Conservation (phyloP, 2,888 invertebrate genomes). For the Lasioglossum leucozonium region DNA sequence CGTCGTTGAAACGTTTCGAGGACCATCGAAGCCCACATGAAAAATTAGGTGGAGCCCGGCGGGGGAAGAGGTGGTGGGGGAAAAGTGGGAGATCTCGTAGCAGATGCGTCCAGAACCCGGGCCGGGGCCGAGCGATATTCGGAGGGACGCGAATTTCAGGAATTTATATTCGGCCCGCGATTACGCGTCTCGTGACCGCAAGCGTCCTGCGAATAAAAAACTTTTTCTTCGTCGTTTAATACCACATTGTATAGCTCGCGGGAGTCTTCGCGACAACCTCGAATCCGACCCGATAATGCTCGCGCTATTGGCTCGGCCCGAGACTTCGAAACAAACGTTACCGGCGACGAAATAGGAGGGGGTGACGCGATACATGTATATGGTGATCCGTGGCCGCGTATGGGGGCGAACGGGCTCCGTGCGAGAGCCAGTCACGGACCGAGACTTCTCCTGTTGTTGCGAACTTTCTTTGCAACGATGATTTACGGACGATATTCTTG, state of each 20-base stretch:
- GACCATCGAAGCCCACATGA: conserved; percentile 43
- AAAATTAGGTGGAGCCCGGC: conserved; percentile 32
- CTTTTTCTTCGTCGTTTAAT: too few relatives aligned
- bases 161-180: conserved; percentile 68
- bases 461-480: conserved; percentile 9
- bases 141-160: conserved; percentile 25
- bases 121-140: conserved; percentile 9
- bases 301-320: background rate
- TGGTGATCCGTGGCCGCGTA: background rate
- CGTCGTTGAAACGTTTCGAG: conserved; percentile 37
- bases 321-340: conserved; percentile 41
- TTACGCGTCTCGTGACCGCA: conserved; percentile 67
- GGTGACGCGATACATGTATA: conserved; percentile 31
- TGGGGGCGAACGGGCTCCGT: background rate
- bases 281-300: conserved; percentile 36
- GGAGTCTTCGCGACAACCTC: conserved; percentile 21
- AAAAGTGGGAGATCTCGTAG: conserved; percentile 19
- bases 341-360: conserved; percentile 21
- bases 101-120: conserved; percentile 39
- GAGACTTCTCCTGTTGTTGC: conserved; percentile 5
- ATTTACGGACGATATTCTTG: conserved; percentile 5
- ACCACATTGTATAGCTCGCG: background rate
- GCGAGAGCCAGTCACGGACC: conserved; percentile 11
- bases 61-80: conserved; percentile 13
- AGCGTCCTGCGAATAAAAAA: conserved; percentile 56